A percentile compares a stretch with the other conserved stretches of the same genome.
These are phyloP conservation scores for Gerris buenoi DNA, from an alignment of 1,140 invertebrate genomes.

Conservation along the genomic window DNA sequence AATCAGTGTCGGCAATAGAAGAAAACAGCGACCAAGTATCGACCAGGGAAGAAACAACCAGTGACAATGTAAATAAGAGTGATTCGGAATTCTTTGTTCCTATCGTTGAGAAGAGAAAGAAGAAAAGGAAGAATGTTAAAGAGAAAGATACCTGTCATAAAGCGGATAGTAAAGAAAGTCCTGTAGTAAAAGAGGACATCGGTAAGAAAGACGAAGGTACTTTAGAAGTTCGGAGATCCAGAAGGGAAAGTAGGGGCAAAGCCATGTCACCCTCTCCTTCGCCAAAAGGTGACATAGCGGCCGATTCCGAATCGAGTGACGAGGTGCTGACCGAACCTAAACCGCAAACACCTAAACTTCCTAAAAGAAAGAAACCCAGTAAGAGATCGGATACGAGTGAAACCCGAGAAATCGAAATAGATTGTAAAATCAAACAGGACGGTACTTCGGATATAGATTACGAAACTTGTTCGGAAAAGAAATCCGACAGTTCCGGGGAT, in stretches of 20 bases:
- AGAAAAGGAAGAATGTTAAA: neutral
- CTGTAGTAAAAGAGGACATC: no score
- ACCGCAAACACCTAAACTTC: constrained; percentile 7
- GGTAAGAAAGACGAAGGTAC: neutral
- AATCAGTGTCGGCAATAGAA: neutral
- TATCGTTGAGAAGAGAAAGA: constrained; percentile 2
- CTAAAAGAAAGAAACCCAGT: constrained; percentile 13
- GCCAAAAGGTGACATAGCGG: neutral
- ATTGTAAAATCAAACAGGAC: constrained; percentile 8
- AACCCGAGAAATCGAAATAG: neutral
- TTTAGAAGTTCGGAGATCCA: neutral
- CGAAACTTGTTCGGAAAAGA: constrained; percentile 15
- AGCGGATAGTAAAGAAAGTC: neutral
- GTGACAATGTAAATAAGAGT: neutral
- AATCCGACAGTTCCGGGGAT: constrained; percentile 14
- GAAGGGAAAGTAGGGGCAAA: constrained; percentile 4
- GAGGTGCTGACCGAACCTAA: constrained; percentile 6
- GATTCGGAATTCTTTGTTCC: neutral
- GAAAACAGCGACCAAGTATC: neutral
- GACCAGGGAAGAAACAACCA: neutral
- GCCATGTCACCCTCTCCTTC: constrained; percentile 1
- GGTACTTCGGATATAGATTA: constrained; percentile 8
- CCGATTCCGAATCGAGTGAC: constrained; percentile 20
- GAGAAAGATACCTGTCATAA: neutral
- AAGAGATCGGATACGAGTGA: constrained; percentile 5